A percentile compares a stretch with the other conserved stretches of the same genome.
Evolutionary conservation across 1,140 invertebrate genomes (phyloP).

Genomic region (Calliopsis andreniformis): DNA sequence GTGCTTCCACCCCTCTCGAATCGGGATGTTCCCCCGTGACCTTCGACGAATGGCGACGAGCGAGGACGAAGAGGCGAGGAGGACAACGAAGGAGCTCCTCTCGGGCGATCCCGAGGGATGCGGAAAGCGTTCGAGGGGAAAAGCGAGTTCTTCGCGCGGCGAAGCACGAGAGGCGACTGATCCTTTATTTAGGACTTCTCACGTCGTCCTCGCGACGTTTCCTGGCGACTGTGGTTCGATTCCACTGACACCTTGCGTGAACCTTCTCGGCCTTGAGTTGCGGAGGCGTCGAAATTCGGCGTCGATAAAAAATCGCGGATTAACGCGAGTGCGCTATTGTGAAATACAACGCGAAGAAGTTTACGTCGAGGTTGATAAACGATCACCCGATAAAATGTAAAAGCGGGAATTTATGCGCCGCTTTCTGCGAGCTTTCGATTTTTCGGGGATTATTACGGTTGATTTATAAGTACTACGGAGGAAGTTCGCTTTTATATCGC

Average conservation of each 20-base stretch:
- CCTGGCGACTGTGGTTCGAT: background rate
- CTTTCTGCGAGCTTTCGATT: constrained; percentile 39
- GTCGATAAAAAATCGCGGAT: constrained; percentile 24
- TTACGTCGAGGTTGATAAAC: constrained; percentile 37
- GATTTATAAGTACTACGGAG: constrained; percentile 29
- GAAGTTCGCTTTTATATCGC: constrained; percentile 32
- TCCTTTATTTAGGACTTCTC: constrained; percentile 31
- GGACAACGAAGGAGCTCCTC: background rate
- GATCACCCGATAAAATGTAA: constrained; percentile 41
- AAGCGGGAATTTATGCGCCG: constrained; percentile 34
- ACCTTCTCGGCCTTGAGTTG: background rate
- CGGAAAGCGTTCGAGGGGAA: constrained; percentile 23
- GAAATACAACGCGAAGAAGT: constrained; percentile 38
- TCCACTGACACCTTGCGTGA: background rate
- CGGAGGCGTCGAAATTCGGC: background rate
- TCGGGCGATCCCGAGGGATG: constrained; percentile 39
- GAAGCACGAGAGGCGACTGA: constrained; percentile 19
- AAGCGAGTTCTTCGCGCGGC: constrained; percentile 22
- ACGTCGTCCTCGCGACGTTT: background rate
- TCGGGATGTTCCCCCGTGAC: constrained; percentile 13
- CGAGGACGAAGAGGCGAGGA: background rate
- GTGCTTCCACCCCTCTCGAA: background rate
- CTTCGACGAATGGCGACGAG: background rate
- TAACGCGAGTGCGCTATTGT: constrained; percentile 33
- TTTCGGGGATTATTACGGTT: constrained; percentile 44